A percentile compares a stretch with the other conserved stretches of the same genome.
Conservation (phyloP, 2,888 invertebrate species). For the Ornithoptera alexandrae region DNA sequence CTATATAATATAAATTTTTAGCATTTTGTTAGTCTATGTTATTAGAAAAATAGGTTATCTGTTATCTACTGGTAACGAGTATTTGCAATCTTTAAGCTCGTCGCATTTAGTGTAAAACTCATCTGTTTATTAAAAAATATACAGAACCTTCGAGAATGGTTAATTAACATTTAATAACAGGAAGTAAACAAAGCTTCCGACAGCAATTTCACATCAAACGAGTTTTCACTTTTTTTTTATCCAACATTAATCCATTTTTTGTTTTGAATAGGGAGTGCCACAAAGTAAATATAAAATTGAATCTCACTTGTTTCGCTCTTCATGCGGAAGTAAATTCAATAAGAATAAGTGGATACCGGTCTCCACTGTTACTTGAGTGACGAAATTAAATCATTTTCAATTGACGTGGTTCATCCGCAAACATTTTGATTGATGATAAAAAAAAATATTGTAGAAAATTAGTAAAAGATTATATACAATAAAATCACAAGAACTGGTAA, state of each 20-base stretch:
- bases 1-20: no score
- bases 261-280: slow-evolving; percentile 5
- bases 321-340: slow-evolving; percentile 23
- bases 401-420: slow-evolving; percentile 2
- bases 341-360: slow-evolving; percentile 20
- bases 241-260: background rate
- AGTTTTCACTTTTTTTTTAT: slow-evolving; percentile 2
- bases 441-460: background rate
- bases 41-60: no score
- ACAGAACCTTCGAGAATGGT: background rate
- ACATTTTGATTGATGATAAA: background rate
- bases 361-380: slow-evolving; percentile 16
- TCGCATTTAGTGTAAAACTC: background rate
- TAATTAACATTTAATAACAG: slow-evolving; percentile 3
- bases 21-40: no score
- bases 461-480: no score
- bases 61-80: no score
- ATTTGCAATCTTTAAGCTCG: no score
- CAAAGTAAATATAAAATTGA: slow-evolving; percentile 23
- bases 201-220: slow-evolving; percentile 14
- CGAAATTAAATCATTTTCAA: slow-evolving; percentile 25
- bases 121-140: background rate
- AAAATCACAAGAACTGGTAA: no score
- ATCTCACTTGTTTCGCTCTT: slow-evolving; percentile 14
- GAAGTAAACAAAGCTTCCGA: background rate